Conservation (phyloP, 1,140 invertebrate genomes). For the Teleopsis dalmanni region DNA sequence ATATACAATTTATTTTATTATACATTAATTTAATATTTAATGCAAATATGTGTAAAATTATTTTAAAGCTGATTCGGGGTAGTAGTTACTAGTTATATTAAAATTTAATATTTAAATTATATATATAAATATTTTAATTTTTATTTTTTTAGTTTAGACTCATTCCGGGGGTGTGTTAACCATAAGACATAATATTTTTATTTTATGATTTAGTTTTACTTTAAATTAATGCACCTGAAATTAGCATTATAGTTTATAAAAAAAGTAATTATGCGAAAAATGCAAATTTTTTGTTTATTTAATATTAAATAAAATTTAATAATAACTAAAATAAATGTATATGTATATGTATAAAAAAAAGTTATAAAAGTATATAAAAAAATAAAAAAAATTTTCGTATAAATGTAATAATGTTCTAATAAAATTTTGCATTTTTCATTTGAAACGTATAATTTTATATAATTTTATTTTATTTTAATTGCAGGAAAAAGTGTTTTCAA, state of each 20-base stretch:
- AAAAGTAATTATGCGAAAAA: conserved; percentile 2
- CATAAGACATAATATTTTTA: conserved; percentile 36
- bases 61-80: no score
- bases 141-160: not conserved
- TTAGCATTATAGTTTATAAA: not conserved
- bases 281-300: conserved; percentile 1
- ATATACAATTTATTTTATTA: no score
- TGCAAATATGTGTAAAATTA: no score
- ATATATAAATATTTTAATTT: not conserved
- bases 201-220: not conserved
- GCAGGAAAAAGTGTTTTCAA: conserved; percentile 7
- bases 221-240: not conserved
- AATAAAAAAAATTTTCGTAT: not conserved
- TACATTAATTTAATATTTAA: no score
- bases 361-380: not conserved
- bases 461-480: not conserved
- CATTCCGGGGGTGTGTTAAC: conserved; percentile 35
- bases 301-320: no score
- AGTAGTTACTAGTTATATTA: no score
- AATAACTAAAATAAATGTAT: not conserved
- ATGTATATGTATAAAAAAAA: no score
- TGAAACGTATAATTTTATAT: no score
- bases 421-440: conserved; percentile 10
- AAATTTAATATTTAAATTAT: not conserved
- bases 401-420: not conserved